phyloP scores from a whole-genome alignment of 2,113 vertebrate genomes.

The Prietella phreatophila region DNA sequence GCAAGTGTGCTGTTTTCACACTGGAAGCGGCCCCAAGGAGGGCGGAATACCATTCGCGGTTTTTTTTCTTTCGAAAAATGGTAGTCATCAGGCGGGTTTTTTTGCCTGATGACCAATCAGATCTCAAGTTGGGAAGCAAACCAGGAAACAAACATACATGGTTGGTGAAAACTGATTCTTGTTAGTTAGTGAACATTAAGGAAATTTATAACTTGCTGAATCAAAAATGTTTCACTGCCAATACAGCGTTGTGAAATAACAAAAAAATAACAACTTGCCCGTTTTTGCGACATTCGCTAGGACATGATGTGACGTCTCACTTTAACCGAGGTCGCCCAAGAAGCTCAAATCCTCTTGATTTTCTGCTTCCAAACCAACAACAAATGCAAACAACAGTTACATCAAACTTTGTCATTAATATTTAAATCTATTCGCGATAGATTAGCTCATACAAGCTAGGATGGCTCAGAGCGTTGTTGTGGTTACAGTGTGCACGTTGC shows the following conservation, averaged over 20 bases:
- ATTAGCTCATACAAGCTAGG: background rate
- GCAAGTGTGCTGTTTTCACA: too few relatives aligned
- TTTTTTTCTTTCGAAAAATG: background rate
- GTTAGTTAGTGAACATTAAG: background rate
- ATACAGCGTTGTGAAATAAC: background rate
- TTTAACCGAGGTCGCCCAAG: background rate
- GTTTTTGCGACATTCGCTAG: background rate
- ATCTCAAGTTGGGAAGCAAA: background rate
- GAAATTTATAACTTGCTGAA: background rate
- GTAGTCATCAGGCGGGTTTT: background rate
- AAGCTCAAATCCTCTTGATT: background rate
- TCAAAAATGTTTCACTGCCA: background rate
- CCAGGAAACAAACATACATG: background rate
- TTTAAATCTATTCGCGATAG: background rate
- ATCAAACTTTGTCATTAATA: background rate
- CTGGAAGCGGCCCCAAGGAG: too few relatives aligned
- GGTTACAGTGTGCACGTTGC: background rate
- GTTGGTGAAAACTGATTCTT: background rate
- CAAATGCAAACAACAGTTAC: background rate
- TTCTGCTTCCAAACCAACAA: background rate
- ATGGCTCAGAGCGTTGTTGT: background rate
- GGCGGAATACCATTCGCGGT: background rate
- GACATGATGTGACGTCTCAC: background rate
- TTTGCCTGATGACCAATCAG: background rate
- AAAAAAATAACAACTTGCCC: background rate